Evolutionary conservation across 2,113 vertebrate genomes (phyloP), one percentile per base, ranked within the genome.

Genomic region (Xiphophorus maculatus): DNA sequence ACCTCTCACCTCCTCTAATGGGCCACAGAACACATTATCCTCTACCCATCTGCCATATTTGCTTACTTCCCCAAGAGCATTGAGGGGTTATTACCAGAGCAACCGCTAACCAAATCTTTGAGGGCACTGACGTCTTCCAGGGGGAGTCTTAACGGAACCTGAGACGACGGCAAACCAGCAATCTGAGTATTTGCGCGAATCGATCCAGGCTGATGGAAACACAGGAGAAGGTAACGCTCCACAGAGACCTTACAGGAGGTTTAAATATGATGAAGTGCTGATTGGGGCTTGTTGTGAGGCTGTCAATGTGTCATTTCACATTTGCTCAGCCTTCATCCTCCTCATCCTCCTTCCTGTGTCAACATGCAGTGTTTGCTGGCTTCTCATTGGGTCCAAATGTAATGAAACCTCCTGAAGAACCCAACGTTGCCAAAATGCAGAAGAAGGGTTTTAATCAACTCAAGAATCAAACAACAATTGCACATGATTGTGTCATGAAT

Each of bases 121-220:
- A 92, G 82, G 79, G 83, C 88, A 74, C 37, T 4, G 72, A 86
- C 44, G 74, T 88, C 80, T 72, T 76, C 77, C 82, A 74, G 30
- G 73, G 60, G 73, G 64, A 85, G 61, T 65, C 74, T 88, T 80
- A 86, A 82, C 69, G 69, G 84, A 63, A 89, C 75, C 63, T 32
- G 74, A 90, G 83, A 91, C 81, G 74, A 69, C 54, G 42, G 78
- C 69, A 71, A 70, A 66, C 13, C 74, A 44, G 75, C 79, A 85
- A 84, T 87, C 63, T 12, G 77, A 79, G 82, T 71, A 69, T 83
- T 90, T 77, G 76, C 76, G 73, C 27, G 67, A 61, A 92, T 92
- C n/a, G 90, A 93, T 91, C 72, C 27, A n/a, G 62, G 78, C 22
- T 25, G 81, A 86, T 88, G 70, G 87, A 80, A 88, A 88, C 80